These are phyloP conservation scores for Acanthurus leucopareius DNA, from an alignment of 2,797 vertebrate species.

Conservation along the genomic window DNA sequence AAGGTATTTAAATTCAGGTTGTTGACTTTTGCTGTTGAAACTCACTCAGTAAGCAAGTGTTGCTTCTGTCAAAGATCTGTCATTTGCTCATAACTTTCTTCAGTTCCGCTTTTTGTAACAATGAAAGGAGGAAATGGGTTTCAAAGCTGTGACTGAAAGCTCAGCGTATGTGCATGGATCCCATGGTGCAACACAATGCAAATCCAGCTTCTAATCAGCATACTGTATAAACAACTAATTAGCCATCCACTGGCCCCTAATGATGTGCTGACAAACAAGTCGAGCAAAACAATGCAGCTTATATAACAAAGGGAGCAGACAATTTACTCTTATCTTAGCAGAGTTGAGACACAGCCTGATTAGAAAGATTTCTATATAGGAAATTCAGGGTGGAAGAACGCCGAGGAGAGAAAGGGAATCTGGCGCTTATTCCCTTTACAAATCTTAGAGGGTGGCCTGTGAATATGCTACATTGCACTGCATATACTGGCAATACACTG, in stretches of 20 bases:
- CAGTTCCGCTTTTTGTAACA: constrained; percentile 67
- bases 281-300: constrained; percentile 76
- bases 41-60: neutral
- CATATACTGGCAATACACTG: too few relatives aligned
- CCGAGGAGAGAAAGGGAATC: constrained; percentile 47
- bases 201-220: constrained; percentile 83
- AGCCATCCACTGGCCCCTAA: constrained; percentile 79
- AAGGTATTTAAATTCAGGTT: constrained; percentile 8
- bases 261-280: constrained; percentile 89
- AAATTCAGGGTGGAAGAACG: constrained; percentile 65
- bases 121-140: constrained; percentile 77
- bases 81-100: constrained; percentile 71
- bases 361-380: constrained; percentile 78
- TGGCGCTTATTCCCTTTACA: constrained; percentile 31
- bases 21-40: constrained; percentile 19
- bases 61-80: constrained; percentile 64
- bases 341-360: constrained; percentile 77
- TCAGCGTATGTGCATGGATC: constrained; percentile 61
- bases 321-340: constrained; percentile 79
- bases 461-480: constrained; percentile 9
- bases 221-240: constrained; percentile 84
- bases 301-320: constrained; percentile 74
- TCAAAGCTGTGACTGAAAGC: constrained; percentile 59
- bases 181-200: constrained; percentile 81
- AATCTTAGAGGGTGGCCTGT: constrained; percentile 5